Conservation (phyloP, 2,888 invertebrate species). For the Argyra leucocephala region DNA sequence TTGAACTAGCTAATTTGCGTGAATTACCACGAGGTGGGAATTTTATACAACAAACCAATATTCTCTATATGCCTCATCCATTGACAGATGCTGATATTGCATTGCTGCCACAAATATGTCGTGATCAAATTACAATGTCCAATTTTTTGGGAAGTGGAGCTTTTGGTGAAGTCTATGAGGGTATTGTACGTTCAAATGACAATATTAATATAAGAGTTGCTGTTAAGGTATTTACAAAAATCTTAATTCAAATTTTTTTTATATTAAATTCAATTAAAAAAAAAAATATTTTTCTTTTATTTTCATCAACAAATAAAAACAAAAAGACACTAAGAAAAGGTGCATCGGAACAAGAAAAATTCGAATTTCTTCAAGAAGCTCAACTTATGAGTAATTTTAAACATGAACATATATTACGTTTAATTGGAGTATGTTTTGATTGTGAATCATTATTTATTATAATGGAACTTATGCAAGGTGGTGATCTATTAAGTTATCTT, state of each 20-base stretch:
- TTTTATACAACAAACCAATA: constrained; percentile 74
- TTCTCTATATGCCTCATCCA: constrained; percentile 59
- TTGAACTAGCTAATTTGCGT: constrained; percentile 76
- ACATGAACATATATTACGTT: constrained; percentile 86
- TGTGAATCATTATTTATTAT: constrained; percentile 88
- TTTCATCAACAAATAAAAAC: constrained; percentile 11
- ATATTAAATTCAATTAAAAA: background rate
- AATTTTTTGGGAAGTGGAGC: constrained; percentile 92
- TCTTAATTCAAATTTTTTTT: background rate
- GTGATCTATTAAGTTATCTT: constrained; percentile 85
- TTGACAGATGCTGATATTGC: constrained; percentile 71
- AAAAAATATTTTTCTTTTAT: constrained; percentile 10
- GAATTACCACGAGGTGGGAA: constrained; percentile 62
- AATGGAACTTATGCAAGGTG: constrained; percentile 96
- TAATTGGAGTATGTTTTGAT: constrained; percentile 90
- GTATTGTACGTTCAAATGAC: constrained; percentile 60
- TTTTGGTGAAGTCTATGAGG: constrained; percentile 95
- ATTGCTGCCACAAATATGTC: constrained; percentile 72
- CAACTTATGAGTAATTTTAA: constrained; percentile 95
- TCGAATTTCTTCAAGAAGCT: constrained; percentile 93
- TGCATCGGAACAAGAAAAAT: constrained; percentile 79
- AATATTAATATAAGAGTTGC: constrained; percentile 70
- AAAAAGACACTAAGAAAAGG: constrained; percentile 78
- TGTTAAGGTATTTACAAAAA: constrained; percentile 58
- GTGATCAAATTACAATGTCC: constrained; percentile 75